Evolutionary conservation across 2,888 invertebrate species (phyloP).

Genomic region (Gandaritis pyraliata): DNA sequence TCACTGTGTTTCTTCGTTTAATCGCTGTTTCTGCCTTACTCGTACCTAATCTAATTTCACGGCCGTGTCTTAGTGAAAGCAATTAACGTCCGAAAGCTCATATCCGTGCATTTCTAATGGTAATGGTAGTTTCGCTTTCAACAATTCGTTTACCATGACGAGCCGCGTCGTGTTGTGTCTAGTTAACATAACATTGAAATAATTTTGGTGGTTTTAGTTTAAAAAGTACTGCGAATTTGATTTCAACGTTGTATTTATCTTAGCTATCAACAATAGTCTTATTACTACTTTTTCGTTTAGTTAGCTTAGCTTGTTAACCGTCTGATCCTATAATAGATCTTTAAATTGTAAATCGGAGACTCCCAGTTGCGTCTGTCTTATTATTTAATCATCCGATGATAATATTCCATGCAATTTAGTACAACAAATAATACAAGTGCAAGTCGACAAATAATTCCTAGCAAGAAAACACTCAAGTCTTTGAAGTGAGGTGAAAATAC

Average conservation of each 20-base stretch:
- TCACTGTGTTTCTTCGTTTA: too few species aligned
- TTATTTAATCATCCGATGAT: too few species aligned
- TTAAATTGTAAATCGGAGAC: too few species aligned
- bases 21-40: slow-evolving; percentile 3
- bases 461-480: background rate
- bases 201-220: slow-evolving; percentile 31
- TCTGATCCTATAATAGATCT: too few species aligned
- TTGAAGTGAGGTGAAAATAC: background rate
- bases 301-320: too few species aligned
- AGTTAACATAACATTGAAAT: slow-evolving; percentile 23
- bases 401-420: background rate
- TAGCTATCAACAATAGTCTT: too few species aligned
- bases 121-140: slow-evolving; percentile 38
- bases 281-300: too few species aligned
- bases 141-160: slow-evolving; percentile 20
- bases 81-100: slow-evolving; percentile 37
- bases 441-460: background rate
- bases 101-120: slow-evolving; percentile 39
- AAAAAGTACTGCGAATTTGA: slow-evolving; percentile 22
- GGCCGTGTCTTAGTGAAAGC: slow-evolving; percentile 38
- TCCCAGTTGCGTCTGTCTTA: too few species aligned
- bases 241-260: slow-evolving; percentile 2
- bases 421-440: background rate
- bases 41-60: slow-evolving; percentile 34
- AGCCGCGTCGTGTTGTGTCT: slow-evolving; percentile 17